phyloP scores from a whole-genome alignment of 2,113 vertebrate species.

The Varanus komodoensis region DNA sequence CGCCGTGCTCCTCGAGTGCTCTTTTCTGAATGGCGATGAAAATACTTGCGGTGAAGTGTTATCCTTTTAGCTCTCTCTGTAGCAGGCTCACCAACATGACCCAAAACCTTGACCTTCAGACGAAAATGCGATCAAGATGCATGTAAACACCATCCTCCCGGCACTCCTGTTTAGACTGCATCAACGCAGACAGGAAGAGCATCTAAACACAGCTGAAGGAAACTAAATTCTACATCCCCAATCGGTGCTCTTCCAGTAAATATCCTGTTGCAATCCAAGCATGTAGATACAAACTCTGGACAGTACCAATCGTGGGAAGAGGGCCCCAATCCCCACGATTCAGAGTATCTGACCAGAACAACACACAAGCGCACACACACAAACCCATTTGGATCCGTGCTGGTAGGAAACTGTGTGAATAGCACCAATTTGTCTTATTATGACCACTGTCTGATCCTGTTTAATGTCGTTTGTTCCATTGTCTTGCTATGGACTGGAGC shows the following conservation, averaged over 20 bases:
- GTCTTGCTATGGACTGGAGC: neutral
- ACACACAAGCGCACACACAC: too few species aligned
- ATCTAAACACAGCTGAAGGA: neutral
- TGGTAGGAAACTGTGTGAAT: too few species aligned
- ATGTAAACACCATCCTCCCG: neutral
- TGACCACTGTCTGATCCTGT: neutral
- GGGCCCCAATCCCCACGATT: neutral
- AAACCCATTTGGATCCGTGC: too few species aligned
- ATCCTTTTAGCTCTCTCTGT: slow-evolving; percentile 17
- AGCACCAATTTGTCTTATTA: too few species aligned
- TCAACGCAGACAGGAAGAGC: neutral
- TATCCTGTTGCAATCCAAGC: neutral
- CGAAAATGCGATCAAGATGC: rapidly evolving
- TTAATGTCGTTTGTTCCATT: neutral
- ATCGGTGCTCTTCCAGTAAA: neutral
- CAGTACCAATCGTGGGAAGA: neutral
- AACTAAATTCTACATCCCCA: neutral
- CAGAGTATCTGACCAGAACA: neutral
- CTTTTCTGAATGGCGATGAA: slow-evolving; percentile 14
- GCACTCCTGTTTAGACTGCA: neutral
- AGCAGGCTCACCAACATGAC: neutral
- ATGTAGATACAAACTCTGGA: neutral
- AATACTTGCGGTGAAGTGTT: neutral
- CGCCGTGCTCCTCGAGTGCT: rapidly evolving
- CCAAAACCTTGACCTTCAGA: slow-evolving; percentile 15